A percentile compares a stretch with the other conserved stretches of the same genome.
Evolutionary conservation across 2,888 invertebrate genomes (phyloP).

Genomic region (Parthenolecanium corni): DNA sequence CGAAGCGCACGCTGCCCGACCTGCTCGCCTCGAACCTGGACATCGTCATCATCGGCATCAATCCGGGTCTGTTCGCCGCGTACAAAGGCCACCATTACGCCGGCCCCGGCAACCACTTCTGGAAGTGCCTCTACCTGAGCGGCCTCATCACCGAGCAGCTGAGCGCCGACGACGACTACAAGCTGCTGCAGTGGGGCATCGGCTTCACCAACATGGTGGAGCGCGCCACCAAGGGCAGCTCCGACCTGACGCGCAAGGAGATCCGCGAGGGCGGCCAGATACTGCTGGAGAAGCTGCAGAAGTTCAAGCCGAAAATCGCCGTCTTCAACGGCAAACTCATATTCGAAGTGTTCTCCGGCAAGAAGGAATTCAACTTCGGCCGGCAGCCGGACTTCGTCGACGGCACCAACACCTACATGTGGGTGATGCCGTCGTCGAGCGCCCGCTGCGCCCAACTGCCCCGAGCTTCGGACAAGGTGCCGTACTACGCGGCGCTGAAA

Average conservation of each 20-base stretch:
- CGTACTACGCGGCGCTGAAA: constrained; percentile 90
- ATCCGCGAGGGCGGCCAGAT: constrained; percentile 86
- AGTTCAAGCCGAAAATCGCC: constrained; percentile 89
- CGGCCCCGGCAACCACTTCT: constrained; percentile 97
- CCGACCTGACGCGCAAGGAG: constrained; percentile 85
- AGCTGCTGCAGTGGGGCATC: constrained; percentile 83
- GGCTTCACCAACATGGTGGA: constrained; percentile 98
- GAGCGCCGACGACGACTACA: constrained; percentile 92
- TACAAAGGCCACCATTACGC: constrained; percentile 98
- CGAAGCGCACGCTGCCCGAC: constrained; percentile 85
- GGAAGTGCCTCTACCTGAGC: constrained; percentile 92
- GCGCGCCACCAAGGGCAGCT: constrained; percentile 89
- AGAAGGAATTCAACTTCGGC: constrained; percentile 93
- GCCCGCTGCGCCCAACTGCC: constrained; percentile 94
- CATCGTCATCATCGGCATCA: constrained; percentile 96
- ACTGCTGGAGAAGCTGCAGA: constrained; percentile 76
- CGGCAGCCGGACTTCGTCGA: constrained; percentile 87
- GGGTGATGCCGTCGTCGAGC: constrained; percentile 98
- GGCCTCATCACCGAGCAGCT: constrained; percentile 89
- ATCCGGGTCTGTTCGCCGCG: constrained; percentile 93
- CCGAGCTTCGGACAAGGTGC: constrained; percentile 94
- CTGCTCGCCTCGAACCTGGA: constrained; percentile 87
- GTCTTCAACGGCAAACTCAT: constrained; percentile 98
- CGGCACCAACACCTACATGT: constrained; percentile 93
- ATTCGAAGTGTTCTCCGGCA: constrained; percentile 93